phyloP scores from a whole-genome alignment of 1,140 invertebrate species.

The Melanaphis sacchari region DNA sequence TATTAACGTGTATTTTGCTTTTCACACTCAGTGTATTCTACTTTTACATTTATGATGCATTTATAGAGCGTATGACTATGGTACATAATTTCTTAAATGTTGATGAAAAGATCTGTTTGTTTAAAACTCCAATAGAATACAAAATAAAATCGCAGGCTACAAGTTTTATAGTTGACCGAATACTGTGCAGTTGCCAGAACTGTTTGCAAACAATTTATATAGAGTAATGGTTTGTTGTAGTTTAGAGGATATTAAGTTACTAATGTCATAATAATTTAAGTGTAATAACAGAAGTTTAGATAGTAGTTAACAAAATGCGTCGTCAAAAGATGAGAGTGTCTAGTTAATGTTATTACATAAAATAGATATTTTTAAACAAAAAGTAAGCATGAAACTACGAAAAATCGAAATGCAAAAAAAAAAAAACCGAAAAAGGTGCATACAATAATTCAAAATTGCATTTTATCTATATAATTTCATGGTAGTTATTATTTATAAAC shows the following conservation, averaged over 20 bases:
- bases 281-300: not conserved
- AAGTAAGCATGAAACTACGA: too few relatives aligned
- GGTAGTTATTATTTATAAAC: not conserved
- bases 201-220: not conserved
- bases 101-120: not conserved
- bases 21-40: not conserved
- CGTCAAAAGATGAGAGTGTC: not conserved
- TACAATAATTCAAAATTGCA: not conserved
- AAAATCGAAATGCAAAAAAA: not conserved
- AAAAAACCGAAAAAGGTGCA: not conserved
- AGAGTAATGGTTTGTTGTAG: not conserved
- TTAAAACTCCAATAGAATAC: not conserved
- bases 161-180: not conserved
- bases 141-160: not conserved
- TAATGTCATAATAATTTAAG: not conserved
- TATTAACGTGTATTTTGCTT: not conserved
- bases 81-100: not conserved
- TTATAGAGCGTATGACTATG: not conserved
- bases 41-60: not conserved
- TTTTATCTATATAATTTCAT: not conserved
- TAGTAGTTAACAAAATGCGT: not conserved
- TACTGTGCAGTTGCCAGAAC: not conserved
- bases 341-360: not conserved
- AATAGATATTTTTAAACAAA: not conserved
- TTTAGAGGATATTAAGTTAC: not conserved